Evolutionary conservation across 2,113 vertebrate genomes (phyloP), one percentile per base, ranked within the genome.

Genomic region (Podilymbus podiceps): DNA sequence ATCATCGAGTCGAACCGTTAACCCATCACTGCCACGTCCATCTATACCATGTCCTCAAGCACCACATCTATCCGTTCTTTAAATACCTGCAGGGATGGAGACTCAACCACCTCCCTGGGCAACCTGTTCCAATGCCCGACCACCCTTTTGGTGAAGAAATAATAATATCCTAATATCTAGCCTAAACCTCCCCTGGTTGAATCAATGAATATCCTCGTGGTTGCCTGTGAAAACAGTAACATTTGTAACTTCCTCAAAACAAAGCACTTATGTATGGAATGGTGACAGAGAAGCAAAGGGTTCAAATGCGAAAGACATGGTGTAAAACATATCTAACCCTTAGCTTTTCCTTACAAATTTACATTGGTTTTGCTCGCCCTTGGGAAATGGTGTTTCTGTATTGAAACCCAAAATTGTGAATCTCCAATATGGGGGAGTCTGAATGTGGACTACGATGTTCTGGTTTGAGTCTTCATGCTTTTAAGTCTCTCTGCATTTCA

Each of bases 341-440:
- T 62, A 72, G 35, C 21, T 66, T 79, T 73, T 72, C 25, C 30
- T 49, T 89, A 21, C 27, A 53, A 74, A 77, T 75, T 75, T 27
- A 23, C 8, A 11, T 80, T 0, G 0, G 0, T 74, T 24, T 76
- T 15, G 3, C 5, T 62, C 16, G 5, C 30, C 38, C 89, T 81
- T 85, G 31, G 18, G 77, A 67, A 80, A 47, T n/a, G 24, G 38
- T 38, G 38, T 38, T 38, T 85, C 44, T 79, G 11, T 60, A 30
- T 11, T 74, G 55, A 88, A 78, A 42, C 24, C 7, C 42, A 35
- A 38, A 88, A 18, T 11, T 8, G 6, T 50, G 42, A 53, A 24
- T 64, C 58, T 60, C 52, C 23, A 12, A 2, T 42, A 64, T 8
- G n/a, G 5, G 2, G 3, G 11, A 63, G 33, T 56, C 30, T 67